Evolutionary conservation across 2,888 invertebrate species (phyloP).

Genomic region (Eilema caniola): DNA sequence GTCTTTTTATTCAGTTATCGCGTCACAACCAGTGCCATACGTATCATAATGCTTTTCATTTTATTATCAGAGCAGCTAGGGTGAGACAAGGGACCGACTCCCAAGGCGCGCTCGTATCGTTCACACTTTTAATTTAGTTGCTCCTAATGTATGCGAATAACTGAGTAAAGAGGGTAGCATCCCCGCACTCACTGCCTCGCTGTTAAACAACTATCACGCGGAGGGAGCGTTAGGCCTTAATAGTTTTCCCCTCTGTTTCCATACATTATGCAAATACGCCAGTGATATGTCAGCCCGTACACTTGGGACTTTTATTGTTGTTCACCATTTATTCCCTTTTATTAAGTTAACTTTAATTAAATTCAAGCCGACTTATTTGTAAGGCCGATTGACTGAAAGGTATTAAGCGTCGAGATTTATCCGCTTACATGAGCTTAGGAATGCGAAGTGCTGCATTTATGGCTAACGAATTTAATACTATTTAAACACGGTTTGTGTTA

Average conservation of each 20-base stretch:
- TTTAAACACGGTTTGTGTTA: conserved; percentile 25
- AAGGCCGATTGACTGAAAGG: conserved; percentile 81
- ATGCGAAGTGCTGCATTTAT: conserved; percentile 52
- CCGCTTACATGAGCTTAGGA: conserved; percentile 70
- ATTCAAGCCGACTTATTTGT: conserved; percentile 83
- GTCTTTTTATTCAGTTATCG: conserved; percentile 77
- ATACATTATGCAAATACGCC: conserved; percentile 86
- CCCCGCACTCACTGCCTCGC: conserved; percentile 70
- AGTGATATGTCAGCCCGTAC: conserved; percentile 85
- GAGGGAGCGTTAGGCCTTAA: conserved; percentile 80
- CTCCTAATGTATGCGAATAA: conserved; percentile 85
- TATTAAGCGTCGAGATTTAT: conserved; percentile 81
- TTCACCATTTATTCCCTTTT: conserved; percentile 83
- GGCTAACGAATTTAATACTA: conserved; percentile 45
- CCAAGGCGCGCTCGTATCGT: conserved; percentile 75
- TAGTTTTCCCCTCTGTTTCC: conserved; percentile 83
- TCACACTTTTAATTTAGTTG: conserved; percentile 87
- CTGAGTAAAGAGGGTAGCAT: conserved; percentile 71
- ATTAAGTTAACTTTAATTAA: conserved; percentile 87
- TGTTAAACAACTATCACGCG: conserved; percentile 84
- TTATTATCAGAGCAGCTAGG: conserved; percentile 74
- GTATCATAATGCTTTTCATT: conserved; percentile 83
- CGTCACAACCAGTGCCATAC: conserved; percentile 77
- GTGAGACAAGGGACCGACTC: conserved; percentile 63
- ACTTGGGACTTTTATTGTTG: conserved; percentile 86